phyloP scores from a whole-genome alignment of 2,113 vertebrate genomes.

The Boulengeromyrus knoepffleri region DNA sequence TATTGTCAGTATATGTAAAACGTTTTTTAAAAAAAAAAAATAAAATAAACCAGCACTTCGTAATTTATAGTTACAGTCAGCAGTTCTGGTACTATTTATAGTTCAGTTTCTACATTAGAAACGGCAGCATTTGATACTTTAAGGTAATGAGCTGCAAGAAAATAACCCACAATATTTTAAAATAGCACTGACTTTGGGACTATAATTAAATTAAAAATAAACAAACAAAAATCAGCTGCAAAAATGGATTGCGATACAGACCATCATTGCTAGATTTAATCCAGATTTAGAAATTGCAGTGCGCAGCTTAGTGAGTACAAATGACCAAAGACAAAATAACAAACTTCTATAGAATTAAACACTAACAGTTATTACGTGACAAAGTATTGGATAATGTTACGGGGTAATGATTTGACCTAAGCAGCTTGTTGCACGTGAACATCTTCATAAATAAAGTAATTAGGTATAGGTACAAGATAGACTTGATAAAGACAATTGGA shows the following conservation, averaged over 20 bases:
- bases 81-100: background rate
- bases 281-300: background rate
- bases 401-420: background rate
- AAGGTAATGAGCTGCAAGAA: background rate
- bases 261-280: background rate
- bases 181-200: background rate
- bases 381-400: background rate
- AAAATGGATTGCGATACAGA: background rate
- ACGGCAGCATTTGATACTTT: background rate
- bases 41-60: background rate
- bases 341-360: background rate
- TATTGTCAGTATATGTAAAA: background rate
- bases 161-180: background rate
- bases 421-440: background rate
- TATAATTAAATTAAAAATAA: background rate
- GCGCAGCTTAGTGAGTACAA: background rate
- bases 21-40: background rate
- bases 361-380: background rate
- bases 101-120: background rate
- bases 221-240: conserved; percentile 2
- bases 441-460: background rate
- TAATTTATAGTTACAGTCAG: background rate
- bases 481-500: background rate
- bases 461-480: background rate
- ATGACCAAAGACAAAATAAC: background rate